Percentiles rank a stretch among this genome's conserved stretches.
Evolutionary conservation across 2,113 vertebrate genomes (phyloP).

Genomic region (Sciurus niger): DNA sequence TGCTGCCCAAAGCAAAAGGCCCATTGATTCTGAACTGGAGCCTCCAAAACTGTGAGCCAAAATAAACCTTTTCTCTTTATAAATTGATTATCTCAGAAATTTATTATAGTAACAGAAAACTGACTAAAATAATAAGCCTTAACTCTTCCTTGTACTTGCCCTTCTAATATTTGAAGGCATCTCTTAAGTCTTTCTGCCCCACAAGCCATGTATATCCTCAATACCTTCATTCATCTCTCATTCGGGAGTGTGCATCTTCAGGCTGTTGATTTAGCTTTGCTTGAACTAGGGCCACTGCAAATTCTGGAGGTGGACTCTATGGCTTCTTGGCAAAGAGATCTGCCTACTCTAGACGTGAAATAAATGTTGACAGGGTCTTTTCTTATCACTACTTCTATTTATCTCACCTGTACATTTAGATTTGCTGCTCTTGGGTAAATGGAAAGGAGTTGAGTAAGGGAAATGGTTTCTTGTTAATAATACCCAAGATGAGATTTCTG

Average conservation of each 20-base stretch:
- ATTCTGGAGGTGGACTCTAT: background rate
- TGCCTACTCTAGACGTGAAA: rapidly evolving
- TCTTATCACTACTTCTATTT: background rate
- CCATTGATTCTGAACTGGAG: background rate
- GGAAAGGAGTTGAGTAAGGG: background rate
- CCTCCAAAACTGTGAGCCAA: background rate
- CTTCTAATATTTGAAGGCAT: background rate
- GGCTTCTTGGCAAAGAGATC: background rate
- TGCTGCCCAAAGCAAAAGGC: background rate
- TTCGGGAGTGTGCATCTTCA: background rate
- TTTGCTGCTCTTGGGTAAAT: background rate
- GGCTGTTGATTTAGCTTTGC: background rate
- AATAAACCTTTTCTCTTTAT: background rate
- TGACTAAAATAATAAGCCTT: background rate
- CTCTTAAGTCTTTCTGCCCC: background rate
- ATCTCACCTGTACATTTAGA: background rate
- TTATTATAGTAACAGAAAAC: background rate
- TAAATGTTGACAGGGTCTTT: background rate
- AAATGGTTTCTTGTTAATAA: background rate
- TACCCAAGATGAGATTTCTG: background rate
- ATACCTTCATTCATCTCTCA: background rate
- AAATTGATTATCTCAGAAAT: too few species aligned
- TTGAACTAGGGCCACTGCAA: background rate
- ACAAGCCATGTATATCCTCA: background rate
- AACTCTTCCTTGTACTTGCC: background rate